A percentile compares a stretch with the other conserved stretches of the same genome.
phyloP scores from a whole-genome alignment of 2,113 vertebrate genomes.

The Grammomys surdaster region DNA sequence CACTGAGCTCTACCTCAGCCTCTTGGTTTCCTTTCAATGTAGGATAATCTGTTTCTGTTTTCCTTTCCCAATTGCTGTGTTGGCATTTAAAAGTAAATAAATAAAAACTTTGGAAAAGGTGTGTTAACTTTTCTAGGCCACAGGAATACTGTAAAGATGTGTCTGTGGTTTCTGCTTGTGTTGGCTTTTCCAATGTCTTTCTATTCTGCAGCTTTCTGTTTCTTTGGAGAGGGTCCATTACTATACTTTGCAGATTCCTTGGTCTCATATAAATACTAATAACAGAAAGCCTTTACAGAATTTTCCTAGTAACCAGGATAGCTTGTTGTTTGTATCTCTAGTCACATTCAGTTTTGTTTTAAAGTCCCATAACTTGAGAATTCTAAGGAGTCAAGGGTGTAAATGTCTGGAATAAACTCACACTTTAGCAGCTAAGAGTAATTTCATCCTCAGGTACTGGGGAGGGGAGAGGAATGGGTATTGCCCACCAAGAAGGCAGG shows the following conservation, averaged over 20 bases:
- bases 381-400: neutral
- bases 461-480: neutral
- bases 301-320: neutral
- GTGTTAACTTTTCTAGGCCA: neutral
- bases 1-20: neutral
- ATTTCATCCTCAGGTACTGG: neutral
- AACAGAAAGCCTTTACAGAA: constrained; percentile 24
- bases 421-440: neutral
- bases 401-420: neutral
- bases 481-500: neutral
- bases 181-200: constrained; percentile 31
- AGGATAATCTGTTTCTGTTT: constrained; percentile 24
- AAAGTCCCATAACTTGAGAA: neutral
- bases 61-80: neutral
- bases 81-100: constrained; percentile 36
- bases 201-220: neutral
- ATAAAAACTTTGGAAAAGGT: neutral
- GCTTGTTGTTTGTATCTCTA: constrained; percentile 34
- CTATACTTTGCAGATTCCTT: constrained; percentile 45
- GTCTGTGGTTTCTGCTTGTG: constrained; percentile 1
- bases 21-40: neutral
- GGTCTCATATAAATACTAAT: neutral
- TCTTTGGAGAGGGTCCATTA: neutral
- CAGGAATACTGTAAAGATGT: neutral
- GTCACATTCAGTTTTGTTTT: neutral